Conservation (phyloP, 2,888 invertebrate genomes). For the Drosophila leonis region DNA sequence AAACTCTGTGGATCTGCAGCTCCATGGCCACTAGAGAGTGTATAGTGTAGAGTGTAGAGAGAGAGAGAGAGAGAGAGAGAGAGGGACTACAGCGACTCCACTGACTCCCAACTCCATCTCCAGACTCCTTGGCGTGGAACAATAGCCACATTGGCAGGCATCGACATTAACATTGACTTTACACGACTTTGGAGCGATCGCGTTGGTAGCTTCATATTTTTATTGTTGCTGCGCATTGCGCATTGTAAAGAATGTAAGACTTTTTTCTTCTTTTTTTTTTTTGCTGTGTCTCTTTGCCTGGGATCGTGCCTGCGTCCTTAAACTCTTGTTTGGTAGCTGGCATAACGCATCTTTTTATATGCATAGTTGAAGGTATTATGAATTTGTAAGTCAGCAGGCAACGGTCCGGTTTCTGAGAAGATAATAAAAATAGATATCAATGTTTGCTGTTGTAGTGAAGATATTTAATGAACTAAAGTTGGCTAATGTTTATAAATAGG, state of each 20-base stretch:
- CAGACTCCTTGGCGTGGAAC: slow-evolving; percentile 62
- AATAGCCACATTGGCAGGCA: slow-evolving; percentile 63
- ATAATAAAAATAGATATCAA: not conserved
- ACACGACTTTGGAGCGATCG: slow-evolving; percentile 81
- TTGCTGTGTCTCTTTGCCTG: slow-evolving; percentile 6
- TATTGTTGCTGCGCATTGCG: slow-evolving; percentile 78
- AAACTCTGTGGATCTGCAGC: slow-evolving; percentile 31
- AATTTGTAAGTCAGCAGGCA: not conserved
- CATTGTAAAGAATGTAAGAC: slow-evolving; percentile 71
- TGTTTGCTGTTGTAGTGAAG: not conserved
- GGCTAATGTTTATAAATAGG: not conserved
- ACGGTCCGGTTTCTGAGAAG: not conserved
- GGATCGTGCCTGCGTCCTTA: slow-evolving; percentile 78
- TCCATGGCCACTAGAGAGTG: not conserved
- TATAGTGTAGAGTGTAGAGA: not conserved
- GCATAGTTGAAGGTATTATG: slow-evolving; percentile 23
- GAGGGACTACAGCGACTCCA: not conserved
- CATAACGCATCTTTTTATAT: slow-evolving; percentile 61
- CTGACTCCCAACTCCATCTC: slow-evolving; percentile 23
- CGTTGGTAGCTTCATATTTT: slow-evolving; percentile 81
- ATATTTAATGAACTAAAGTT: not conserved
- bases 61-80: not conserved
- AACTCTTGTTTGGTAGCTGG: slow-evolving; percentile 52
- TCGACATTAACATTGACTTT: slow-evolving; percentile 84
- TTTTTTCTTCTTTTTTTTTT: not conserved